Base-by-base conservation (phyloP, 2,797 vertebrate species). In the Eurystomus glaucurus region DNA sequence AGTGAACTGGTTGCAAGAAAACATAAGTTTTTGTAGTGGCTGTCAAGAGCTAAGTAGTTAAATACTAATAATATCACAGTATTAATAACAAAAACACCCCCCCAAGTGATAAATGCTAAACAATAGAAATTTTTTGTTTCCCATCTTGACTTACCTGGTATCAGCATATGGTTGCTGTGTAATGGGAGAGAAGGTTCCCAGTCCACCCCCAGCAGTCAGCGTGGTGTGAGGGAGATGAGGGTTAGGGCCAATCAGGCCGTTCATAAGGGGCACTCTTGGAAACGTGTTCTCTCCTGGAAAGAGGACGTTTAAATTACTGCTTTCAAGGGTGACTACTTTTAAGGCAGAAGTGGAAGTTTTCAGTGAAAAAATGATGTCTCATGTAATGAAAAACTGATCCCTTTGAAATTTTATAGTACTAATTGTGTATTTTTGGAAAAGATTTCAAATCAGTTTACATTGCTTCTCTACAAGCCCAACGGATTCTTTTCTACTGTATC, bases 241-340 rank as follows among this genome's bases (percentile, higher is more conserved):
- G 96, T 96, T 99, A 92, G 99, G 98, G 96, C 99, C 99, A 96
- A 99, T 99, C 96, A 99, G 98, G 70, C 99, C 99, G 84, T 99
- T 99, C 97, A 99, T 99, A 97, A 99, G 98, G 43, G 99, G 99
- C 97, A 99, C 99, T 97, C 99, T 98, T 90, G 99, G 99, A 98
- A 99, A 99, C 4, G 99, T 97, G 88, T 98, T 98, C 95, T 99
- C 99, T 92, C 99, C 99, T 99, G 95, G 33, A 88, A 96, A 77
- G 64, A 93, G 89, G 78, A 72, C 54, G 26, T 80, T 80, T 14
- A 52, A 69, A 81, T 66, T 14, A 76, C 8, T 78, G 33, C 64
- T 80, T 71, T 54, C 31, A 88, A 90, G 21, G 29, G 5, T 61
- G 43, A 72, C 19, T 61, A 31, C 29, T 71, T 72, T 23, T 55